Base-by-base conservation (phyloP, 2,113 vertebrate genomes). In the Archilochus colubris region DNA sequence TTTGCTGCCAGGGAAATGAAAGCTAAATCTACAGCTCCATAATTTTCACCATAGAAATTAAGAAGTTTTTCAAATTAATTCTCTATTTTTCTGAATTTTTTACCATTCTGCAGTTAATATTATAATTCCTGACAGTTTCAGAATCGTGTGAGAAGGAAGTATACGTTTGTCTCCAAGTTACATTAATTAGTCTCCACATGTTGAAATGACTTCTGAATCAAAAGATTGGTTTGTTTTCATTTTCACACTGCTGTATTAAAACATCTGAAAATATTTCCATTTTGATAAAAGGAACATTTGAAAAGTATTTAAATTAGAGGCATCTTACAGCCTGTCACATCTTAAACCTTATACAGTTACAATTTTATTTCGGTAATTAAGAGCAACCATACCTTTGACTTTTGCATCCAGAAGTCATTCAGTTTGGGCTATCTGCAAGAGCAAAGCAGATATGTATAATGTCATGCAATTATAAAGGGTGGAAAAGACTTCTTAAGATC, bases 251-350 rank as follows among this genome's bases (percentile, higher is more conserved):
- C 51, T 87, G 5, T 85, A 69, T 94, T 93, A 82, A 88, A 92
- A 79, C 79, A 38, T 92, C 62, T 93, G 74, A 82, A 94, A 97
- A 89, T 89, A 40, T 94, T 91, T 94, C 86, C 64, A 57, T 75
- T 79, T 94, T 82, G 78, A 48, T 79, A 90, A 88, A 54, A 95
- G 89, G 95, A 97, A 89, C 51, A 78, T 61, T 94, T 86, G 81
- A 79, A 67, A 92, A 95, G 93, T 94, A 67, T 95, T 94, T 92
- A 64, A 72, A 91, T 94, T 93, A 87, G 63, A 67, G 66, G n/a
- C 15, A 54, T 91, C 68, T 79, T 72, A 81, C 63, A 82, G 61
- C 58, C 88, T 87, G 46, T 90, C 68, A 70, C 88, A 89, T 95
- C 81, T 95, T 80, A 72, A 94, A 87, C 33, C 20, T 89, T 89